phyloP scores from a whole-genome alignment of 30 jellyfish, hydroid and myxozoan genomes.

The Catostylus mosaicus region DNA sequence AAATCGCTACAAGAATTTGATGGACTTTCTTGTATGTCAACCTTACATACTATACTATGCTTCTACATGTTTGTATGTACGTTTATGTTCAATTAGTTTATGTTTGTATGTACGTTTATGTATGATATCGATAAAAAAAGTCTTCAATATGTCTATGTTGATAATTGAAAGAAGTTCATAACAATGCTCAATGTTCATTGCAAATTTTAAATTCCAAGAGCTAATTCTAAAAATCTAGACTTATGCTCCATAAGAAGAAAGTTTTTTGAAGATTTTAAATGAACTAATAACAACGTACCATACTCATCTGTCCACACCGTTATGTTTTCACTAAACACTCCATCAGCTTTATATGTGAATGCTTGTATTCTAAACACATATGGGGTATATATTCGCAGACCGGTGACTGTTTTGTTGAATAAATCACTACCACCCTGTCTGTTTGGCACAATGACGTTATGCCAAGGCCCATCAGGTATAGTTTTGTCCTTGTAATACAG shows the following conservation, averaged over 20 bases:
- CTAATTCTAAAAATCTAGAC: no score
- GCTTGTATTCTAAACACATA: slow-evolving; percentile 36
- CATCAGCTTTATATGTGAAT: slow-evolving; percentile 35
- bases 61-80: background rate
- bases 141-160: no score
- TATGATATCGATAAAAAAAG: no score
- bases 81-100: background rate
- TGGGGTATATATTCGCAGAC: slow-evolving; percentile 55
- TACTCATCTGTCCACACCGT: slow-evolving; percentile 72
- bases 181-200: no score
- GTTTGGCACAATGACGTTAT: background rate
- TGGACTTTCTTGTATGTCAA: no score
- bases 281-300: slow-evolving; percentile 14
- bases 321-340: slow-evolving; percentile 39
- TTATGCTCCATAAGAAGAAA: no score
- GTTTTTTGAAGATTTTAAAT: no score
- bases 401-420: slow-evolving; percentile 38
- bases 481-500: slow-evolving; percentile 44
- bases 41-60: no score
- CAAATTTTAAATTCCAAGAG: no score
- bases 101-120: background rate
- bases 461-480: slow-evolving; percentile 31
- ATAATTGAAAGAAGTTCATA: no score
- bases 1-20: no score
- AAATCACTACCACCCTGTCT: slow-evolving; percentile 20